These are phyloP conservation scores for Ectemnius cavifrons DNA, from an alignment of 2,888 invertebrate species.

Conservation along the genomic window DNA sequence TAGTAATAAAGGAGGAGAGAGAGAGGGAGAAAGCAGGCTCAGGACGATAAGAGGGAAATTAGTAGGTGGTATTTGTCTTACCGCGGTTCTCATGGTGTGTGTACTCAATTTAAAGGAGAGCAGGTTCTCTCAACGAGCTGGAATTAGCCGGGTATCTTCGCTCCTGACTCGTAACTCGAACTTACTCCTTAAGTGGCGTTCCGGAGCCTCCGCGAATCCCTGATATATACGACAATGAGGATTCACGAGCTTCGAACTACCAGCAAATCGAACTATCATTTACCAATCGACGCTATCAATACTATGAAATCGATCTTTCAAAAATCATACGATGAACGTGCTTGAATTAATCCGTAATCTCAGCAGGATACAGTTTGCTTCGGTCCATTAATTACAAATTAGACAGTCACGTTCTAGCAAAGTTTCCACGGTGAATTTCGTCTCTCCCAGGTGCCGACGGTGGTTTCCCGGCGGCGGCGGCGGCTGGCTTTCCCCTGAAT, in stretches of 20 bases:
- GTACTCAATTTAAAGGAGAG: too few relatives aligned
- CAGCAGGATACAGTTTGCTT: constrained; percentile 42
- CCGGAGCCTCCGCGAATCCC: neutral
- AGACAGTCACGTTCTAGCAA: constrained; percentile 45
- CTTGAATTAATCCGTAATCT: constrained; percentile 41
- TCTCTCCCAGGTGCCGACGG: constrained; percentile 10
- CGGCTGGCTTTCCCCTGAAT: constrained; percentile 32
- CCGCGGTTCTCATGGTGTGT: too few relatives aligned
- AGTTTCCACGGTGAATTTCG: constrained; percentile 29
- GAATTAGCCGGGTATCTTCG: neutral
- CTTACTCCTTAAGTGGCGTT: neutral
- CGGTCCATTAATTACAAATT: constrained; percentile 59
- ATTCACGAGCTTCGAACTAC: neutral
- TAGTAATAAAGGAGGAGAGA: too few relatives aligned
- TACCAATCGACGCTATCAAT: too few relatives aligned
- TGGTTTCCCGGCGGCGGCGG: neutral
- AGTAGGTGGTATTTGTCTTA: too few relatives aligned
- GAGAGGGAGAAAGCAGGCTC: too few relatives aligned
- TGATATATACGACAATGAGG: neutral
- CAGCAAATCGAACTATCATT: neutral
- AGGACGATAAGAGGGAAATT: too few relatives aligned
- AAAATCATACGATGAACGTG: neutral
- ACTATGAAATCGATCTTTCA: too few relatives aligned
- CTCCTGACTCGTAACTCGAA: neutral
- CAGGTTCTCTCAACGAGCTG: neutral